Evolutionary conservation across 1,140 invertebrate genomes (phyloP).

Genomic region (Planococcus citri): DNA sequence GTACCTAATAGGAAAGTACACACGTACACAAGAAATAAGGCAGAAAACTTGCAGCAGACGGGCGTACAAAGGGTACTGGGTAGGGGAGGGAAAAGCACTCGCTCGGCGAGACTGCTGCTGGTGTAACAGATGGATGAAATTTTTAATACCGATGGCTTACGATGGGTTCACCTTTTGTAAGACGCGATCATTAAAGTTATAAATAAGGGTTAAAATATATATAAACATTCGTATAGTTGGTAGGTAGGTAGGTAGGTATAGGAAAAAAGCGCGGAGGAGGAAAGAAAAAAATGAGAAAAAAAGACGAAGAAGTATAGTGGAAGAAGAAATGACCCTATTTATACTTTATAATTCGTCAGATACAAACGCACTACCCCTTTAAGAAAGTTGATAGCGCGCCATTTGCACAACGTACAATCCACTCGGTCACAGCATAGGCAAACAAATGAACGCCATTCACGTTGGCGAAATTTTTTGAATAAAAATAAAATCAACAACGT

Average conservation of each 20-base stretch:
- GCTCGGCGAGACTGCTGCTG: not conserved
- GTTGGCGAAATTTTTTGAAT: not conserved
- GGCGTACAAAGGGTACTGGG: too few species aligned
- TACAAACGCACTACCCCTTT: not conserved
- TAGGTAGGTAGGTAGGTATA: too few species aligned
- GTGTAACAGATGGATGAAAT: not conserved
- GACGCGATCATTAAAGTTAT: conserved; percentile 2
- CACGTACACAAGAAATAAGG: too few species aligned
- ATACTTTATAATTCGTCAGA: conserved; percentile 14
- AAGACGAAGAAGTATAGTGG: conserved; percentile 2
- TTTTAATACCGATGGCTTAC: not conserved
- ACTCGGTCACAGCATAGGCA: not conserved
- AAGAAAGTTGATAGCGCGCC: not conserved
- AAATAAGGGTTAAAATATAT: conserved; percentile 2
- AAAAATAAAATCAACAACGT: conserved; percentile 8
- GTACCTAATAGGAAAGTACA: too few species aligned
- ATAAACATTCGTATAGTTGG: not conserved
- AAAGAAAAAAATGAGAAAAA: not conserved
- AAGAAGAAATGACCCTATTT: conserved; percentile 16
- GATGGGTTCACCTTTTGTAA: not conserved
- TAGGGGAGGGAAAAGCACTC: too few species aligned
- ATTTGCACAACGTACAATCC: not conserved
- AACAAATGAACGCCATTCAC: not conserved
- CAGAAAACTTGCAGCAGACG: too few species aligned
- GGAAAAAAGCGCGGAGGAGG: not conserved